Evolutionary conservation across 2,113 vertebrate genomes (phyloP).

Genomic region (Hydropotes inermis): DNA sequence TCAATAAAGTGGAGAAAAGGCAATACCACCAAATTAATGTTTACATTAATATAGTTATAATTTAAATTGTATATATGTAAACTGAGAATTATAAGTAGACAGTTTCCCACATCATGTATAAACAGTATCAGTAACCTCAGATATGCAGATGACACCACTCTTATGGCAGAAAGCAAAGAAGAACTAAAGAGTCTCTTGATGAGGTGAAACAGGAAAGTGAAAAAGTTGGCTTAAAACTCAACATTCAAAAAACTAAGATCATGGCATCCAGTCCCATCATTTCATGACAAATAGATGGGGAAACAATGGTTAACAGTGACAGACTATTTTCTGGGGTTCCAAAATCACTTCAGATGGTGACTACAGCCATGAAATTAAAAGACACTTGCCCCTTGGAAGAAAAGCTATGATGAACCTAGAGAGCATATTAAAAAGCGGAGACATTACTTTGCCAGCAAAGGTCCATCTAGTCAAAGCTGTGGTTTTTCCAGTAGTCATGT

Average conservation of each 20-base stretch:
- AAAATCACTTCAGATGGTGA: not conserved
- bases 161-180: not conserved
- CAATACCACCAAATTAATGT: not conserved
- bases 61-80: not conserved
- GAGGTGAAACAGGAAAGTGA: not conserved
- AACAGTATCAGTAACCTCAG: not conserved
- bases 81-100: not conserved
- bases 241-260: not conserved
- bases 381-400: not conserved
- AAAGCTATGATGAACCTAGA: not conserved
- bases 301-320: not conserved
- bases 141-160: not conserved
- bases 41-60: not conserved
- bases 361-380: not conserved
- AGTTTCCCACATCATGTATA: not conserved
- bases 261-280: not conserved
- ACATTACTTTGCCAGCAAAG: not conserved
- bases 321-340: not conserved
- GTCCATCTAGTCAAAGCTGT: not conserved
- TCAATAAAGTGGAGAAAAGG: not conserved
- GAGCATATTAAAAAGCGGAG: not conserved
- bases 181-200: not conserved
- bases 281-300: not conserved
- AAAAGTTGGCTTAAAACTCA: not conserved
- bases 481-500: not conserved